phyloP scores from a whole-genome alignment of 2,797 vertebrate species.

The Gobio occitaniae region DNA sequence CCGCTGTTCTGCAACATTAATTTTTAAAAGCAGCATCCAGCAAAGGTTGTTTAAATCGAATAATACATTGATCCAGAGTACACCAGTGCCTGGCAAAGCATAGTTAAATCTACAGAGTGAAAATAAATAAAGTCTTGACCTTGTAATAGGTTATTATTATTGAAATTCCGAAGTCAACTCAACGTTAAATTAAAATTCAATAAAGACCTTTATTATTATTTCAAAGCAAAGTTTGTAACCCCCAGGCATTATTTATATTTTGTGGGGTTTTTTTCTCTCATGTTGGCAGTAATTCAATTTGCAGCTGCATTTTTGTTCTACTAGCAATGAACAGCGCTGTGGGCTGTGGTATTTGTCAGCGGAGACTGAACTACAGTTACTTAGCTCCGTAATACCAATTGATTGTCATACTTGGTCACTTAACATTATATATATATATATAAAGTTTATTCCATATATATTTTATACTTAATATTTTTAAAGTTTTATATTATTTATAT shows the following conservation, averaged over 20 bases:
- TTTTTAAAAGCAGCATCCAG: conserved; percentile 56
- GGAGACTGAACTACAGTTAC: neutral
- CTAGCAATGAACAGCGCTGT: neutral
- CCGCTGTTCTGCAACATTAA: conserved; percentile 48
- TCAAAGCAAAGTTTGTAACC: conserved; percentile 36
- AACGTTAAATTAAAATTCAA: conserved; percentile 38
- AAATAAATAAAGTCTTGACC: conserved; percentile 46
- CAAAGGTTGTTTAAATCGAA: conserved; percentile 61
- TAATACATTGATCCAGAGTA: conserved; percentile 56
- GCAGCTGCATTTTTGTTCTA: neutral
- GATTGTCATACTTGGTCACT: neutral
- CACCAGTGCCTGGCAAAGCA: conserved; percentile 20
- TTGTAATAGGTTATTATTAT: conserved; percentile 51
- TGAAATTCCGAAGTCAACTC: conserved; percentile 33
- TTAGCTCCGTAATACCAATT: neutral
- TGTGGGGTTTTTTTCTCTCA: neutral
- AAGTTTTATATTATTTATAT: no score
- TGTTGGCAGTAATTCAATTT: conserved; percentile 7
- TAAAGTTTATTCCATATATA: no score
- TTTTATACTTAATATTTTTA: no score
- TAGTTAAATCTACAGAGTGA: conserved; percentile 44
- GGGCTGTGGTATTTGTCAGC: neutral
- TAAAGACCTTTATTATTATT: conserved; percentile 34
- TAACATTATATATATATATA: no score
- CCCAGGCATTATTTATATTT: conserved; percentile 22